phyloP scores from a whole-genome alignment of 2,888 invertebrate genomes.

The Charanyca ferruginea region DNA sequence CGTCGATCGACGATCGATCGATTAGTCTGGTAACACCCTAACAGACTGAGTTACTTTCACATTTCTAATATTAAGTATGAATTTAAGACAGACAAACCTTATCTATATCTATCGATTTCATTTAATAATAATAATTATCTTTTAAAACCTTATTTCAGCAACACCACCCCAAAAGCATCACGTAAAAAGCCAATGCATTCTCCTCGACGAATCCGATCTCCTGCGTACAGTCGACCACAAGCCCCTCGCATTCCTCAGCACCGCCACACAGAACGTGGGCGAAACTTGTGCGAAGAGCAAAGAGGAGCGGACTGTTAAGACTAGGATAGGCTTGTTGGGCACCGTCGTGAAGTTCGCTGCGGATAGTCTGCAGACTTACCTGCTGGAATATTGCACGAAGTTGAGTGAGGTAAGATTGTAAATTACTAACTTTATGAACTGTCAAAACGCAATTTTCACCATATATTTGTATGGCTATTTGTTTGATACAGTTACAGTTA shows the following conservation, averaged over 20 bases:
- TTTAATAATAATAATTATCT: background rate
- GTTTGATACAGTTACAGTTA: too few species aligned
- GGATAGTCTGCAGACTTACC: slow-evolving; percentile 85
- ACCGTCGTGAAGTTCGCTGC: slow-evolving; percentile 86
- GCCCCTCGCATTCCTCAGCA: slow-evolving; percentile 32
- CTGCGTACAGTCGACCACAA: slow-evolving; percentile 65
- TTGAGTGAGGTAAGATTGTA: slow-evolving; percentile 85
- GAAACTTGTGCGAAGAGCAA: slow-evolving; percentile 59
- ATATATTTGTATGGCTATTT: too few species aligned
- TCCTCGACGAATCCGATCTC: slow-evolving; percentile 77
- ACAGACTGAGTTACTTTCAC: too few species aligned
- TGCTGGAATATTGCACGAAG: slow-evolving; percentile 88
- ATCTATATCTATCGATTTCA: too few species aligned
- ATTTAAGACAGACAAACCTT: background rate
- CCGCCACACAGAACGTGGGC: background rate
- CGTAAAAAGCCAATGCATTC: slow-evolving; percentile 81
- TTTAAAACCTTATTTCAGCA: slow-evolving; percentile 68
- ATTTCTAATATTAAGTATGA: too few species aligned
- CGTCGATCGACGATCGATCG: too few species aligned
- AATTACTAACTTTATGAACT: too few species aligned
- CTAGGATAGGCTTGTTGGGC: slow-evolving; percentile 79
- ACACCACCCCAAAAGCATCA: slow-evolving; percentile 78
- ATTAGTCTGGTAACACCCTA: too few species aligned
- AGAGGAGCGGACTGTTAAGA: slow-evolving; percentile 75
- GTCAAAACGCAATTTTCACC: too few species aligned